Base-by-base conservation (phyloP, 1,140 invertebrate species). In the Whitmania pigra region DNA sequence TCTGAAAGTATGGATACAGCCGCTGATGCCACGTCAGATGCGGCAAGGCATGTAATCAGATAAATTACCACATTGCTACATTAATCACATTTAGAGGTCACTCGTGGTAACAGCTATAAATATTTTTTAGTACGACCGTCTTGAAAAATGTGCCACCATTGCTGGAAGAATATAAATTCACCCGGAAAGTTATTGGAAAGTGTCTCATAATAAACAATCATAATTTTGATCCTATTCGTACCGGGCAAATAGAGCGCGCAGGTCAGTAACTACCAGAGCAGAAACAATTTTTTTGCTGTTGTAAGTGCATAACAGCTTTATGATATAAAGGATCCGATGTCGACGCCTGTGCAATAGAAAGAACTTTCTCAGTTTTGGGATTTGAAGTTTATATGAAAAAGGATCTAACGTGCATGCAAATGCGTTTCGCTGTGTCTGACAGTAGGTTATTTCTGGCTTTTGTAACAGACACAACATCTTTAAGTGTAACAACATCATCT, bases 161-260 rank as follows among this genome's bases (percentile, higher is more conserved):
- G 9, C 67, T 73, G 36, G 72, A 73, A 4, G 27, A 53, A 43
- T 73, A 71, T 55, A 70, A 73, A 40, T 73, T 73, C 72, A 40
- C 4, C 77, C 89, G 93, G 81, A 81, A 85, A 63, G 85, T 87
- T 73, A 86, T 90, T 69, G 91, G 92, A 31, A 78, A 87, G 71
- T 91, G 91, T 17, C 77, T 92, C 0, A 91, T 94, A 76, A 91
- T 94, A 76, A 93, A 94, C 78, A 90, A 93, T 79, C 89, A 92
- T 82, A 72, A 73, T n/a, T 82, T 81, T 71, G 75, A 80, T 60
- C 74, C 75, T 17, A 31, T 68, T n/a, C 75, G 79, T 69, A 83
- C 70, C 2, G 82, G 84, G 57, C 79, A 88, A 53, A 86, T 86
- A 77, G 75, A 83, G 17, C 84, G 90, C 72, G 84, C 43, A 49